phyloP scores from a whole-genome alignment of 2,888 invertebrate genomes.

The Netelia virgata region DNA sequence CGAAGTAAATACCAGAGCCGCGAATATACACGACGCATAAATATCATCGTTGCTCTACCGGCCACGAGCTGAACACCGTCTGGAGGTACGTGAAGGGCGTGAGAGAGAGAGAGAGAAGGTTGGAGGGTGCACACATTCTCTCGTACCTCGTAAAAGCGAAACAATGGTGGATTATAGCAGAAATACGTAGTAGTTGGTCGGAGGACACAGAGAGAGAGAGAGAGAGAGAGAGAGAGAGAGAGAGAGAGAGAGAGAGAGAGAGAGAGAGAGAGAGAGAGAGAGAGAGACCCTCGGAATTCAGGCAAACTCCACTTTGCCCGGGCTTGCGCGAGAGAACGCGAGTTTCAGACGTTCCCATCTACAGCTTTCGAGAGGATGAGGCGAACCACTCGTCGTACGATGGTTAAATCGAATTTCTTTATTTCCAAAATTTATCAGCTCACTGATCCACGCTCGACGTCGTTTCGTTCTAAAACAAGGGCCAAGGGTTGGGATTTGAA shows the following conservation, averaged over 20 bases:
- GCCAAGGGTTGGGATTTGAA: too few relatives aligned
- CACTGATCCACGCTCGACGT: not conserved
- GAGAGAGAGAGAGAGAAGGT: not conserved
- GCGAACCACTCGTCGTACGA: not conserved
- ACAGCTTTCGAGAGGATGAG: not conserved
- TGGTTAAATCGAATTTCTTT: not conserved
- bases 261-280: constrained; percentile 13
- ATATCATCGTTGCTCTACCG: constrained; percentile 30
- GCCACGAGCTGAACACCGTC: not conserved
- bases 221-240: constrained; percentile 19
- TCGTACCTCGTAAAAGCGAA: constrained; percentile 59
- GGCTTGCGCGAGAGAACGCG: constrained; percentile 4
- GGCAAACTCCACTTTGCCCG: constrained; percentile 12
- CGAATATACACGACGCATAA: constrained; percentile 45
- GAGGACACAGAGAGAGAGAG: constrained; percentile 6
- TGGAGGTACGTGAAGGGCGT: constrained; percentile 29
- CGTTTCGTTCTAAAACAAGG: not conserved
- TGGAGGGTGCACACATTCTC: constrained; percentile 23
- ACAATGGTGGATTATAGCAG: constrained; percentile 53
- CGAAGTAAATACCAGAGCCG: constrained; percentile 41
- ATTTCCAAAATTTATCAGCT: not conserved
- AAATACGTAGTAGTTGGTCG: constrained; percentile 8
- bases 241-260: constrained; percentile 19
- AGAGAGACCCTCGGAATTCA: constrained; percentile 28
- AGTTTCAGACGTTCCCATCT: not conserved